Base-by-base conservation (phyloP, 2,888 invertebrate species). In the Sinelater perroti region DNA sequence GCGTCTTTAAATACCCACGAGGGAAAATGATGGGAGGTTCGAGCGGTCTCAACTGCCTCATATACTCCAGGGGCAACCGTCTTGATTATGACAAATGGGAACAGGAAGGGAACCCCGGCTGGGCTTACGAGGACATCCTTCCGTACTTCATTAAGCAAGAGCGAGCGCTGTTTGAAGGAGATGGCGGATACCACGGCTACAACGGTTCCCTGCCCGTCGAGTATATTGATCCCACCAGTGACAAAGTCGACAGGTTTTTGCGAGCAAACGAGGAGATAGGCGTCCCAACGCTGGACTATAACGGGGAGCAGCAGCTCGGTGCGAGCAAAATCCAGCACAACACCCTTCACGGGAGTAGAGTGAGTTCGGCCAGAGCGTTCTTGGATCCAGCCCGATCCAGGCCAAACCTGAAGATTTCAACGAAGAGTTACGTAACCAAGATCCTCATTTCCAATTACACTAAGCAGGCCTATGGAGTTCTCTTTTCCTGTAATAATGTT, bases 31-130 rank as follows among this genome's bases (percentile, higher is more conserved):
- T 93, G 0, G 93, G 93, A 0, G 94, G 94, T 0, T 89, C 89
- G 2, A 90, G 90, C 14, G 89, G 91, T 1, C 80, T 93, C 0
- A 93, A 93, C 71, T 90, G 89, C 3, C 92, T 93, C 91, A 82
- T 93, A 0, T 94, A 95, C 74, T 86, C 92, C 31, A 81, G 95
- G 46, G 95, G 95, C 0, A 92, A 92, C 75, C 83, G 84, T 44
- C 80, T 87, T 0, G 93, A 94, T 75, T 95, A 85, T 72, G 89
- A 93, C 73, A 83, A 87, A 40, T 95, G 95, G 95, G 90, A 82
- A 7, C 78, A 79, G 17, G 70, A 81, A 20, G 87, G 85, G 1
- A 86, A 86, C 66, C 75, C 78, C 45, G 87, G 86, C 3, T 87
- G 87, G 87, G 82, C 82, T 51, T 87, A 82, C 68, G 70, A 77